phyloP scores from a whole-genome alignment of 2,113 vertebrate genomes.

The Cyprinodon brontotheroides region DNA sequence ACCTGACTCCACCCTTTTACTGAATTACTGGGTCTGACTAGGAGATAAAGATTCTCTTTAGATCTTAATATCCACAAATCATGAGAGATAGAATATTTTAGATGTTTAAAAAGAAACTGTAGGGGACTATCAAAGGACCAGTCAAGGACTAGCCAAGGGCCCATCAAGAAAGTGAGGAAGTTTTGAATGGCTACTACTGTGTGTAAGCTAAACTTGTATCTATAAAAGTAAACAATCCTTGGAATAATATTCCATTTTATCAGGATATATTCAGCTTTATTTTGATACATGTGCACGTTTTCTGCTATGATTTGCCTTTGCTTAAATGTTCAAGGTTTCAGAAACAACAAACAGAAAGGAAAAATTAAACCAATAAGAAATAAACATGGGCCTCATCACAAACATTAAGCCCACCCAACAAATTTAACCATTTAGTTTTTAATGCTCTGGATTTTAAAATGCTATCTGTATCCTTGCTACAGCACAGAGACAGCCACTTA shows the following conservation, averaged over 20 bases:
- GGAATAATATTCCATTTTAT: not conserved
- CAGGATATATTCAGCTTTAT: not conserved
- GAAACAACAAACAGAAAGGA: not conserved
- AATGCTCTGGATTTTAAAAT: conserved; percentile 55
- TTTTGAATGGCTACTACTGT: too few species aligned
- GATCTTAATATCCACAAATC: too few species aligned
- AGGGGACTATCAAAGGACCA: too few species aligned
- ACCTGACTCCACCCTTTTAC: too few species aligned
- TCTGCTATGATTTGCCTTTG: not conserved
- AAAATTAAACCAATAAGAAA: not conserved
- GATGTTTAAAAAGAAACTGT: too few species aligned
- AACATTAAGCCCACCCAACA: conserved; percentile 19
- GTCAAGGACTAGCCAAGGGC: too few species aligned
- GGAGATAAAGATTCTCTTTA: too few species aligned
- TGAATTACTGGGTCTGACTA: too few species aligned
- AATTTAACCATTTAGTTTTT: conserved; percentile 38
- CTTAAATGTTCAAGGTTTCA: conserved; percentile 5
- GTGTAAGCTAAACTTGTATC: too few species aligned
- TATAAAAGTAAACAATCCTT: too few species aligned
- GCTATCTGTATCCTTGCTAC: conserved; percentile 55
- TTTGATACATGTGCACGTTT: not conserved
- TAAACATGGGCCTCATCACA: conserved; percentile 8
- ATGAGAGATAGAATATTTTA: too few species aligned
- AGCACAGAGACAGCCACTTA: conserved; percentile 75
- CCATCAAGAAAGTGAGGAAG: too few species aligned